A percentile compares a stretch with the other conserved stretches of the same genome.
These are phyloP conservation scores for Drosophila putrida DNA, from an alignment of 2,888 invertebrate species.

Conservation along the genomic window DNA sequence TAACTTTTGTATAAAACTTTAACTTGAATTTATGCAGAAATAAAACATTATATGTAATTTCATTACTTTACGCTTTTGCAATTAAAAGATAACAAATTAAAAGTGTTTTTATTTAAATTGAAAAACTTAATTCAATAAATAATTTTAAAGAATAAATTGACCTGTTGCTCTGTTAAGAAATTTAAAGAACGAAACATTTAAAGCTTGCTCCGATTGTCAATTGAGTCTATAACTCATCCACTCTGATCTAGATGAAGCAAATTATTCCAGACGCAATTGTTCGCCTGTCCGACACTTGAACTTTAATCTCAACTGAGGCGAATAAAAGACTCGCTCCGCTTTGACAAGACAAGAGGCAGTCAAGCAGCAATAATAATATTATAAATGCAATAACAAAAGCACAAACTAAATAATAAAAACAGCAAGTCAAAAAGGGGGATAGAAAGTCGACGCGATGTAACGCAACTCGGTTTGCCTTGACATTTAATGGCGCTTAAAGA, in stretches of 20 bases:
- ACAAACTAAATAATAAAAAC: constrained; percentile 33
- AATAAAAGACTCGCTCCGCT: constrained; percentile 8
- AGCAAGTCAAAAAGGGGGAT: constrained; percentile 32
- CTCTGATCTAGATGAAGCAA: background rate
- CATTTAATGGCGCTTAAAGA: constrained; percentile 60
- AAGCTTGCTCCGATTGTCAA: background rate
- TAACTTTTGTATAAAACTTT: background rate
- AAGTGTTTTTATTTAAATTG: no score
- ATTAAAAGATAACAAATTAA: no score
- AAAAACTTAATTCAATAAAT: no score
- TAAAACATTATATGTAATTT: no score
- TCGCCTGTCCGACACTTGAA: constrained; percentile 25
- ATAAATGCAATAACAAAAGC: constrained; percentile 38
- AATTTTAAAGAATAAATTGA: background rate
- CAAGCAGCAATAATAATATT: constrained; percentile 66
- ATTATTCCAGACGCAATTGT: constrained; percentile 30
- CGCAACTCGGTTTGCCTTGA: constrained; percentile 59
- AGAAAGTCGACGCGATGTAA: constrained; percentile 7
- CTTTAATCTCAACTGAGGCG: constrained; percentile 34
- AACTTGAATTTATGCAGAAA: no score
- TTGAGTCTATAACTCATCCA: background rate
- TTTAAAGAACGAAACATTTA: background rate
- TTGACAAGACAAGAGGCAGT: constrained; percentile 53
- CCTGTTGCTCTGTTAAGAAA: constrained; percentile 7
- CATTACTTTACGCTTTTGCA: no score